Conservation (phyloP, 2,888 invertebrate species). For the Drosophila vallismaia region DNA sequence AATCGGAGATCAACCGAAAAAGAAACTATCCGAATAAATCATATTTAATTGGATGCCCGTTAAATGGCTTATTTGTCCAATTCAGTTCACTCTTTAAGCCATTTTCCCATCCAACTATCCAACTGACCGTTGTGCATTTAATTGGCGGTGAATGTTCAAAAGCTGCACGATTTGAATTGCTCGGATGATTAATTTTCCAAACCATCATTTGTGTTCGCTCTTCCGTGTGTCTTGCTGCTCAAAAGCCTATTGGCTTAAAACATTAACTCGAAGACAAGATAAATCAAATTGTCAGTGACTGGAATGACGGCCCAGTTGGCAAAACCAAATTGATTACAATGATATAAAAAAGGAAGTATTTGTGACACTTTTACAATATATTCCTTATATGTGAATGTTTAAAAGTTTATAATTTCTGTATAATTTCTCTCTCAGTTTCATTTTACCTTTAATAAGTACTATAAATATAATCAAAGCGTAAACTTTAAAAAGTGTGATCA, state of each 20-base stretch:
- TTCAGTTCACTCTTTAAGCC: constrained; percentile 3
- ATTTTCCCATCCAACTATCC: background rate
- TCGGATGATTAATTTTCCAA: constrained; percentile 27
- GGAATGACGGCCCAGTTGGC: background rate
- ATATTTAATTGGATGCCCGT: constrained; percentile 27
- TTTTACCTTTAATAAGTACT: too few relatives aligned
- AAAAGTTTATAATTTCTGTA: too few relatives aligned
- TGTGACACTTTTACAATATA: background rate
- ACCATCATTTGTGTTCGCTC: constrained; percentile 12
- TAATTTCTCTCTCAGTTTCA: too few relatives aligned
- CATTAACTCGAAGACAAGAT: background rate
- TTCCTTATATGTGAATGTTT: background rate
- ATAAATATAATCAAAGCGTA: too few relatives aligned
- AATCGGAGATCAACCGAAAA: constrained; percentile 26
- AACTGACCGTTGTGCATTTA: constrained; percentile 15
- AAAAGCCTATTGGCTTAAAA: background rate
- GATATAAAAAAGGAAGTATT: background rate
- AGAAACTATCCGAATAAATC: constrained; percentile 18
- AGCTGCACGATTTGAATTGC: constrained; percentile 10
- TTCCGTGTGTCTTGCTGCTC: background rate
- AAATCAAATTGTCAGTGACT: background rate
- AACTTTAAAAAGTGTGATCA: too few relatives aligned
- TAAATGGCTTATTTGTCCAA: background rate
- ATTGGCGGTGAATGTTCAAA: constrained; percentile 23
- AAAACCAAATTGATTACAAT: background rate